These are phyloP conservation scores for Phrynocephalus forsythii DNA, from an alignment of 2,797 vertebrate genomes.

Conservation along the genomic window DNA sequence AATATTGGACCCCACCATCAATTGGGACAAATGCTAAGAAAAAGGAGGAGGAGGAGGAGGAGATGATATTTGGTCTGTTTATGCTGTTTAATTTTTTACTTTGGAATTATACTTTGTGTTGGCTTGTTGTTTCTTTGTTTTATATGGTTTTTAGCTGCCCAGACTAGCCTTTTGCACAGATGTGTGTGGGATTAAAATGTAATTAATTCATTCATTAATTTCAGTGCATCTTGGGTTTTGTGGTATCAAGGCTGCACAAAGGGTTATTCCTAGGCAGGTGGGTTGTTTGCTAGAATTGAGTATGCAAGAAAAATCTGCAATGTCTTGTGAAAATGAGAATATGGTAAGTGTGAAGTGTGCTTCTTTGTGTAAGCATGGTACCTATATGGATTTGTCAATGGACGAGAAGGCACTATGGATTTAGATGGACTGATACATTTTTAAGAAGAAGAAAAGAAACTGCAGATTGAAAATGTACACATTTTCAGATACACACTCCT, in stretches of 20 bases:
- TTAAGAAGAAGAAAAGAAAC: background rate
- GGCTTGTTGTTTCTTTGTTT: no score
- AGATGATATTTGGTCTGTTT: no score
- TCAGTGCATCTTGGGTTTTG: background rate
- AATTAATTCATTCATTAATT: background rate
- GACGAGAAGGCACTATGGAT: background rate
- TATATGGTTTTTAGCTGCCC: no score
- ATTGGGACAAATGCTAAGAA: no score
- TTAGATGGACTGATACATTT: background rate
- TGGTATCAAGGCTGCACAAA: background rate
- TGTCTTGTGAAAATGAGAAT: background rate
- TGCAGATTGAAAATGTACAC: background rate
- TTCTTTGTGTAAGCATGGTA: background rate
- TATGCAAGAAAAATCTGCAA: conserved; percentile 9
- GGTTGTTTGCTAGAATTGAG: background rate
- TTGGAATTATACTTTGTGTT: no score
- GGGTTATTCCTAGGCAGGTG: background rate
- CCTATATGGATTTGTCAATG: background rate
- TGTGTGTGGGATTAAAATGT: no score
- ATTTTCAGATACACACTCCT: background rate
- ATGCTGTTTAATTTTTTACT: no score
- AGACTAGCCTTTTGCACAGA: no score
- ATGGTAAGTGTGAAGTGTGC: no score
- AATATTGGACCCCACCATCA: no score
- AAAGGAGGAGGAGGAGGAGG: no score